phyloP scores from a whole-genome alignment of 2,797 vertebrate genomes.

The Sorex maritimensis region DNA sequence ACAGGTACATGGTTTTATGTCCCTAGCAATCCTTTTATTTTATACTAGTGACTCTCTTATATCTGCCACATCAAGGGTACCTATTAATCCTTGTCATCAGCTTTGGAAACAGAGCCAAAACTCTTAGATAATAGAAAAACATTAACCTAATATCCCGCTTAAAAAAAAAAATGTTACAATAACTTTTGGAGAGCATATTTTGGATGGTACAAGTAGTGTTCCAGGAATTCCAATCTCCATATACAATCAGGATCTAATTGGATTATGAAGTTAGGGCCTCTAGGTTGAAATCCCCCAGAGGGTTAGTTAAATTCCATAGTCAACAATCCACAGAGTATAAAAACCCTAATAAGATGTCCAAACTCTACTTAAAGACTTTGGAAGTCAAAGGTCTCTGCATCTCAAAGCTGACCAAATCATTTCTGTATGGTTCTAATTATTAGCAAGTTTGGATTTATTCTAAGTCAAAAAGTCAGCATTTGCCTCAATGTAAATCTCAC shows the following conservation, averaged over 20 bases:
- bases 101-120: background rate
- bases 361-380: background rate
- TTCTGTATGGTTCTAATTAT: background rate
- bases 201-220: background rate
- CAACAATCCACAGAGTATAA: slow-evolving; percentile 31
- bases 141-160: background rate
- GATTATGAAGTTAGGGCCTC: background rate
- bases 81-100: background rate
- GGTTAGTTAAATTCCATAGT: background rate
- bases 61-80: background rate
- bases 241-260: background rate
- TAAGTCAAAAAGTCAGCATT: background rate
- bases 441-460: background rate
- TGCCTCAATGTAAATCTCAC: background rate
- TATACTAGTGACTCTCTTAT: background rate
- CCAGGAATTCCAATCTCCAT: background rate
- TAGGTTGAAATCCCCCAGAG: background rate
- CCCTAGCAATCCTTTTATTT: background rate
- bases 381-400: background rate
- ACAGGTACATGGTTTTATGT: background rate
- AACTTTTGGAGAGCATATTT: background rate
- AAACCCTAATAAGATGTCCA: background rate
- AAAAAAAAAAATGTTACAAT: background rate
- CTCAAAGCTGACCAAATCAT: background rate
- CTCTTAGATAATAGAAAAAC: background rate